Evolutionary conservation across 2,797 vertebrate species (phyloP), one percentile per base, ranked within the genome.

Genomic region (Micropoecilia bifurca): DNA sequence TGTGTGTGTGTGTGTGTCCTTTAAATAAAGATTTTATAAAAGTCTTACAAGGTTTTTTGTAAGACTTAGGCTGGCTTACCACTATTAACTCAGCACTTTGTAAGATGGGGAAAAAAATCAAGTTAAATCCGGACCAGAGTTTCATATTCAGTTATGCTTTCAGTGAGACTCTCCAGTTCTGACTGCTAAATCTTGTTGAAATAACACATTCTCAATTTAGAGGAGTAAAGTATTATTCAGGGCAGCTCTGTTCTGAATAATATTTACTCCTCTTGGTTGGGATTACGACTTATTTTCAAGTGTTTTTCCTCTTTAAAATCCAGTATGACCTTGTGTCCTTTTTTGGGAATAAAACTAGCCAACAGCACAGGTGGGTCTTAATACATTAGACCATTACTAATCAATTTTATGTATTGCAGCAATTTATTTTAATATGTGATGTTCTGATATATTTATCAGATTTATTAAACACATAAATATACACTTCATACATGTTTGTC

Each of bases 21-120:
- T n/a, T 43, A 28, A 28, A 46, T 76, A 46, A 55, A 48, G 39
- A 25, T 79, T 83, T 75, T n/a, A 74, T 41, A 18, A 84, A 80
- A 82, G 61, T 43, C 76, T 85, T 83, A 87, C 43, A 80, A 57
- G 61, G 25, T 59, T 71, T 46, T 66, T 61, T 78, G 73, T 84
- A n/a, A n/a, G n/a, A n/a, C n/a, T n/a, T 71, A 61, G 81, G 13
- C 41, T 36, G 3, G 12, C 47, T 76, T 86, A 47, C 80, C 71
- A 33, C 53, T 73, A 66, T 77, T 75, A 83, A 80, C 74, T 84
- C 6, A 22, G 9, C 10, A 4, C 73, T 45, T 10, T 72, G 28
- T 71, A 30, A 84, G 33, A 75, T 76, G 12, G 7, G 9, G 22
- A 47, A 74, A 63, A 63, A 74, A 80, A 55, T 79, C 20, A 20